Evolutionary conservation across 2,797 vertebrate genomes (phyloP).

Genomic region (Oryzias sinensis): DNA sequence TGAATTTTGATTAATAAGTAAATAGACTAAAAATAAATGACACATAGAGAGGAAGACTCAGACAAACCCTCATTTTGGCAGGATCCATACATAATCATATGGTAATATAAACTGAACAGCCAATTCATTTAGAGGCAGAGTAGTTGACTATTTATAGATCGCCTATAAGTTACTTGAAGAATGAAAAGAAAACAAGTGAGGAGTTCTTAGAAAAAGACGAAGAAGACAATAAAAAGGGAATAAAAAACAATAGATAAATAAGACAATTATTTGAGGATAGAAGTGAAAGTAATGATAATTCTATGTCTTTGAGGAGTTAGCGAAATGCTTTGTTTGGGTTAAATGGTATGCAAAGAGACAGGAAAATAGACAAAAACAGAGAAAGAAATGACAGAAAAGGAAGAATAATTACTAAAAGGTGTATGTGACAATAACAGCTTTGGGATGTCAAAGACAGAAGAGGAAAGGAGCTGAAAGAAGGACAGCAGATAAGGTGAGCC

Average conservation of each 20-base stretch:
- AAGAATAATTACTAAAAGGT: constrained; percentile 35
- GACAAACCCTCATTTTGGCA: constrained; percentile 30
- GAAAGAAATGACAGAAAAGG: constrained; percentile 40
- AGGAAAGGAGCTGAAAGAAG: constrained; percentile 43
- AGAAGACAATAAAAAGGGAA: constrained; percentile 1
- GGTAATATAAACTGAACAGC: constrained; percentile 60
- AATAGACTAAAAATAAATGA: constrained; percentile 21
- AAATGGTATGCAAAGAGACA: constrained; percentile 7
- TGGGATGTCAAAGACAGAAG: constrained; percentile 55
- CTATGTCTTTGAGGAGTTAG: constrained; percentile 16
- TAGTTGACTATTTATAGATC: constrained; percentile 46
- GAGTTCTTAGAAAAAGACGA: background rate
- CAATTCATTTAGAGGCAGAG: constrained; percentile 54
- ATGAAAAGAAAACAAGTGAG: constrained; percentile 20
- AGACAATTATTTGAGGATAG: background rate
- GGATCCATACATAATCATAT: constrained; percentile 12
- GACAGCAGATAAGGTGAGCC: constrained; percentile 65
- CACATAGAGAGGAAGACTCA: background rate
- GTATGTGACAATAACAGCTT: constrained; percentile 54
- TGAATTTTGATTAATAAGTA: background rate
- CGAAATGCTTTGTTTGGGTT: constrained; percentile 36
- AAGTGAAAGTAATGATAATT: constrained; percentile 19
- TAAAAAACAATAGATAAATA: background rate
- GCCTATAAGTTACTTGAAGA: constrained; percentile 27
- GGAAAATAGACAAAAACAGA: constrained; percentile 38